A percentile compares a stretch with the other conserved stretches of the same genome.
These are phyloP conservation scores for Antechinus flavipes DNA, from an alignment of 2,113 vertebrate genomes.

Conservation along the genomic window DNA sequence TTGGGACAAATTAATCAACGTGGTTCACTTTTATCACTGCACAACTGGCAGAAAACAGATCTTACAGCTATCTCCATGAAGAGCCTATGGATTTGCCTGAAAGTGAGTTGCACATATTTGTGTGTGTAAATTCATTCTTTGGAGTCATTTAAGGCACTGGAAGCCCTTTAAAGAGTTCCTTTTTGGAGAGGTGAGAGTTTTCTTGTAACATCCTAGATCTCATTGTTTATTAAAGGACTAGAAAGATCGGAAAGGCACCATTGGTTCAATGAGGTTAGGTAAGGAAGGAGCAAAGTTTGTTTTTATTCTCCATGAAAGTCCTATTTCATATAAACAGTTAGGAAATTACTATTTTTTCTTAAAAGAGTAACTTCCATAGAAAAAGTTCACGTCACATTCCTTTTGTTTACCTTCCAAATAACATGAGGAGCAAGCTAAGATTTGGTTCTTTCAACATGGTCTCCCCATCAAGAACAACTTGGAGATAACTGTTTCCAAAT, in stretches of 20 bases:
- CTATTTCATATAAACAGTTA: slow-evolving; percentile 52
- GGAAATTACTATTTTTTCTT: background rate
- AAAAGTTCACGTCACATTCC: slow-evolving; percentile 40
- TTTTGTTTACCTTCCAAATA: slow-evolving; percentile 65
- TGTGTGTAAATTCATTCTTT: background rate
- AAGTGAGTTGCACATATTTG: background rate
- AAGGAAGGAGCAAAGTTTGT: background rate
- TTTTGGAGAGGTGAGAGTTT: slow-evolving; percentile 22
- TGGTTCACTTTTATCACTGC: background rate
- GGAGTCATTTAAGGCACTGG: background rate
- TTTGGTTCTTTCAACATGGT: background rate
- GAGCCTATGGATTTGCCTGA: background rate
- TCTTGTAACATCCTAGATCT: slow-evolving; percentile 44
- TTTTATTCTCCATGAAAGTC: slow-evolving; percentile 50
- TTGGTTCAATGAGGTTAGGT: background rate
- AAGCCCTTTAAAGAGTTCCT: slow-evolving; percentile 24
- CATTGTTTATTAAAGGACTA: slow-evolving; percentile 43
- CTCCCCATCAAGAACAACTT: slow-evolving; percentile 4
- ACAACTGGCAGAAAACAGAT: background rate
- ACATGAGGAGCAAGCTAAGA: slow-evolving; percentile 43
- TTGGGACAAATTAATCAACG: background rate
- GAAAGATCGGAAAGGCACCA: slow-evolving; percentile 42
- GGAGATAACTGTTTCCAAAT: slow-evolving; percentile 62
- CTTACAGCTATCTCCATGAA: background rate
- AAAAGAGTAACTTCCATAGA: slow-evolving; percentile 38